phyloP scores from a whole-genome alignment of 2,797 vertebrate genomes.

The Gymnodraco acuticeps region DNA sequence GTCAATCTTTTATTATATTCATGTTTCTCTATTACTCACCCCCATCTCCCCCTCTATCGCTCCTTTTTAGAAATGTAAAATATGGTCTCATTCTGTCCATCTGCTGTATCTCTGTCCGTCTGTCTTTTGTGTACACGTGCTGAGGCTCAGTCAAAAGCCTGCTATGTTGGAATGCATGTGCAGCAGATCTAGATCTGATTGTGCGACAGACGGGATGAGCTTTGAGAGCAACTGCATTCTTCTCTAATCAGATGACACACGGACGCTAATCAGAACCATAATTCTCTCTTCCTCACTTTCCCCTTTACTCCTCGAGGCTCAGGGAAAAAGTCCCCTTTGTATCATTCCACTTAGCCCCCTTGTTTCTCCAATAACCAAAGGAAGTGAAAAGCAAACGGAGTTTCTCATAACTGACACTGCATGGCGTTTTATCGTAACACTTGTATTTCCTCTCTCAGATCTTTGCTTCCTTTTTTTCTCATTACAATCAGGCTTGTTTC shows the following conservation, averaged over 20 bases:
- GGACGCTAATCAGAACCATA: slow-evolving; percentile 75
- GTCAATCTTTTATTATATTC: background rate
- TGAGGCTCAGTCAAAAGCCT: slow-evolving; percentile 52
- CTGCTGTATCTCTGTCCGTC: background rate
- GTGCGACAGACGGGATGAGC: slow-evolving; percentile 64
- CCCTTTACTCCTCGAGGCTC: background rate
- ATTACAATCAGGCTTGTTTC: background rate
- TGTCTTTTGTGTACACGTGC: slow-evolving; percentile 49
- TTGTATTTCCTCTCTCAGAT: background rate
- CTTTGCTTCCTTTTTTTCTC: background rate
- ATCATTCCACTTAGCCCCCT: slow-evolving; percentile 14
- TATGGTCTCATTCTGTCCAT: background rate
- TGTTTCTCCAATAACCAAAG: slow-evolving; percentile 26
- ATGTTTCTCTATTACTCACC: slow-evolving; percentile 16
- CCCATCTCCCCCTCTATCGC: background rate
- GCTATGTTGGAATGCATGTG: slow-evolving; percentile 66
- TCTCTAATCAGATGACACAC: slow-evolving; percentile 74
- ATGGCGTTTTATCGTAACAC: background rate
- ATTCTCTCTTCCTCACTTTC: slow-evolving; percentile 34
- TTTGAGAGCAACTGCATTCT: slow-evolving; percentile 68
- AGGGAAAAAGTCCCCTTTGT: slow-evolving; percentile 19
- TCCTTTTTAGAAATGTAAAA: background rate
- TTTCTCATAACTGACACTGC: slow-evolving; percentile 16
- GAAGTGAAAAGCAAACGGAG: slow-evolving; percentile 13
- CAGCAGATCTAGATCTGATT: slow-evolving; percentile 69